Evolutionary conservation across 2,113 vertebrate species (phyloP).

Genomic region (Fukomys damarensis): DNA sequence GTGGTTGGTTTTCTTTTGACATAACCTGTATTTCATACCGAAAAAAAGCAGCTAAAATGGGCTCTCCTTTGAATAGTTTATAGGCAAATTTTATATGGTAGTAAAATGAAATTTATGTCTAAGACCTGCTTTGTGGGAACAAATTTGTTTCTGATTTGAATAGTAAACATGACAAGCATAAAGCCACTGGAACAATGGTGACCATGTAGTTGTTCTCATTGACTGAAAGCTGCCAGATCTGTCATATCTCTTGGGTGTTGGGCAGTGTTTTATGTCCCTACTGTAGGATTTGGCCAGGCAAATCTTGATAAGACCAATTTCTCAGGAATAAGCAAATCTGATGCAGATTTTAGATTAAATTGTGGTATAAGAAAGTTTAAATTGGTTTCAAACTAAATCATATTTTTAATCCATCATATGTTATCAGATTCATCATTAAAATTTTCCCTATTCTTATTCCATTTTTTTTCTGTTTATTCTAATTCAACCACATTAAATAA

Average conservation of each 20-base stretch:
- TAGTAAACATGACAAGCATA: background rate
- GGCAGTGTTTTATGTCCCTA: background rate
- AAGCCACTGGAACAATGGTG: background rate
- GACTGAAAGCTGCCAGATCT: background rate
- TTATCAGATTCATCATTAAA: slow-evolving; percentile 12
- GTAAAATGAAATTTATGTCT: background rate
- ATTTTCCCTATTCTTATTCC: background rate
- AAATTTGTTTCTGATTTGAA: background rate
- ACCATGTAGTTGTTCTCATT: background rate
- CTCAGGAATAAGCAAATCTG: background rate
- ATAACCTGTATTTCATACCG: background rate
- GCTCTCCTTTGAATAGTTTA: background rate
- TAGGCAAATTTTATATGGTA: background rate
- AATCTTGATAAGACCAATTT: slow-evolving; percentile 17
- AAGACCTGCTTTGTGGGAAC: background rate
- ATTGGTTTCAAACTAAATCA: slow-evolving; percentile 31
- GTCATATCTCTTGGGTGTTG: background rate
- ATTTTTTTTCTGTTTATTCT: slow-evolving; percentile 47
- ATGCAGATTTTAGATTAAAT: slow-evolving; percentile 28
- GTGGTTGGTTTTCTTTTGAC: background rate
- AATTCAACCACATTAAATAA: background rate
- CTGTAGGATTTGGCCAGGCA: background rate
- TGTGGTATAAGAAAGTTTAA: slow-evolving; percentile 52
- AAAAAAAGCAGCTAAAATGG: slow-evolving; percentile 12
- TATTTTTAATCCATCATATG: slow-evolving; percentile 39